Evolutionary conservation across 2,113 vertebrate genomes (phyloP).

Genomic region (Tachycineta bicolor): DNA sequence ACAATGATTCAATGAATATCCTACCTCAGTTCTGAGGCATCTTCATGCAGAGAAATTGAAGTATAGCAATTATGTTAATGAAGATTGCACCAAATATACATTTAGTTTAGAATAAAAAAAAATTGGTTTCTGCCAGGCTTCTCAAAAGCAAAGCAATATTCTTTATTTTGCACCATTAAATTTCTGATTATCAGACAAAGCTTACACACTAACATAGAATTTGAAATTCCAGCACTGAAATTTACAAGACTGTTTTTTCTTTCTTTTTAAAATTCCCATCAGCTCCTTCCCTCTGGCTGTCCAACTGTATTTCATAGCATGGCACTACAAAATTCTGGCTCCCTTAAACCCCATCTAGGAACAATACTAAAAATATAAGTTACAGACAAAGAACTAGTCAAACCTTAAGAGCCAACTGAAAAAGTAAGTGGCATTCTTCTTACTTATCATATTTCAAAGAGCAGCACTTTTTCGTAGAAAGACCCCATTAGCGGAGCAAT

Average conservation of each 20-base stretch:
- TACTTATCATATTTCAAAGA: constrained; percentile 76
- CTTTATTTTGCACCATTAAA: constrained; percentile 37
- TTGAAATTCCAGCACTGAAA: constrained; percentile 39
- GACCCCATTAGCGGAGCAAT: constrained; percentile 66
- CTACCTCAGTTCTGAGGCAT: neutral
- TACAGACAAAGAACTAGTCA: constrained; percentile 68
- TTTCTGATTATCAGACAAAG: constrained; percentile 14
- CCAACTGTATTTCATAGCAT: constrained; percentile 54
- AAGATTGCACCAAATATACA: constrained; percentile 15
- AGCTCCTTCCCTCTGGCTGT: constrained; percentile 20
- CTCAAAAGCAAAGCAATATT: constrained; percentile 33
- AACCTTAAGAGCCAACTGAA: constrained; percentile 64
- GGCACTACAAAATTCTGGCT: constrained; percentile 42
- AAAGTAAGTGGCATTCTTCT: constrained; percentile 65
- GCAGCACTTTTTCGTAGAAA: constrained; percentile 59
- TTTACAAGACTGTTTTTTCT: constrained; percentile 20
- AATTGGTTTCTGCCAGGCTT: constrained; percentile 29
- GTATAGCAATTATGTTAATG: constrained; percentile 24
- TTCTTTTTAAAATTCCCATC: neutral
- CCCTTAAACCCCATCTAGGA: constrained; percentile 4
- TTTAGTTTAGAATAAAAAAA: constrained; percentile 22
- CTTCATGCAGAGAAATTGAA: neutral
- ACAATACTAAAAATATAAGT: constrained; percentile 53
- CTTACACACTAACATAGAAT: neutral
- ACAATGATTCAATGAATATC: neutral